A percentile compares a stretch with the other conserved stretches of the same genome.
These are phyloP conservation scores for Podargus strigoides DNA, from an alignment of 2,797 vertebrate genomes.

Conservation along the genomic window DNA sequence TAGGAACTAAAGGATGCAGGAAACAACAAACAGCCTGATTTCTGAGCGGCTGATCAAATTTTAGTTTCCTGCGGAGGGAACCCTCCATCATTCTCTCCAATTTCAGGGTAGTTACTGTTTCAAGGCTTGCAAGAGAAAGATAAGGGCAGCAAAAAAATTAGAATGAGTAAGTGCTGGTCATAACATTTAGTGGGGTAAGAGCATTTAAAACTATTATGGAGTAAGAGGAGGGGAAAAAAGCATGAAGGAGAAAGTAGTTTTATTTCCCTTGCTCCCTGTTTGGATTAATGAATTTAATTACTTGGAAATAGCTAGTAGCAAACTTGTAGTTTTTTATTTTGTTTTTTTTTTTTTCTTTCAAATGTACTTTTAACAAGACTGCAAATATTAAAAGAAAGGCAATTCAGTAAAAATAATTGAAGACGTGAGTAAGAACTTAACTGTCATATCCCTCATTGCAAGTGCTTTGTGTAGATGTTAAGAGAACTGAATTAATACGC, in stretches of 20 bases:
- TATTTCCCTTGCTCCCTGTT: conserved; percentile 20
- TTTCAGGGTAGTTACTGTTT: neutral
- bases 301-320: conserved; percentile 25
- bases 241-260: conserved; percentile 8
- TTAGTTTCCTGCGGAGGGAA: neutral
- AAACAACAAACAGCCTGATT: neutral
- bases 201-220: neutral
- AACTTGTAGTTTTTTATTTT: neutral
- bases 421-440: neutral
- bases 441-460: neutral
- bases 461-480: neutral
- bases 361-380: conserved; percentile 14
- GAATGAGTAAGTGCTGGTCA: neutral
- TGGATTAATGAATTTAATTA: conserved; percentile 52
- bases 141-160: conserved; percentile 4
- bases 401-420: conserved; percentile 30
- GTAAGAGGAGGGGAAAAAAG: neutral
- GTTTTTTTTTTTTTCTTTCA: too few species aligned
- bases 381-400: neutral
- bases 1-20: neutral
- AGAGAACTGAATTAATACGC: conserved; percentile 4
- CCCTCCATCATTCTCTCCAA: neutral
- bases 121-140: conserved; percentile 3
- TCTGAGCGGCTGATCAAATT: neutral
- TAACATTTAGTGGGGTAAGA: neutral